A percentile compares a stretch with the other conserved stretches of the same genome.
These are phyloP conservation scores for Agonum fuliginosum DNA, from an alignment of 2,888 invertebrate genomes.

Conservation along the genomic window DNA sequence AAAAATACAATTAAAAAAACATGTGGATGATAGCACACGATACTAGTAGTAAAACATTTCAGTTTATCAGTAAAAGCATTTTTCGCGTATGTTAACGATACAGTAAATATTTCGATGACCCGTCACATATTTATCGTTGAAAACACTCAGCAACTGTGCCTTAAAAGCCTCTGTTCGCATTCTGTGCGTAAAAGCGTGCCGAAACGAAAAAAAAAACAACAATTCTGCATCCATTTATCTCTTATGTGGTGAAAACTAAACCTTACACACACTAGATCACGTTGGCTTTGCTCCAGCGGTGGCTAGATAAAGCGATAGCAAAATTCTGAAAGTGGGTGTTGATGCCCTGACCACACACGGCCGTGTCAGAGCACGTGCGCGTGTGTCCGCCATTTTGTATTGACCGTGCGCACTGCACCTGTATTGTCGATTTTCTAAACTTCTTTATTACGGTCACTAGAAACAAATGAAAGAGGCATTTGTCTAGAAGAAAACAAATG, in stretches of 20 bases:
- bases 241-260: conserved; percentile 52
- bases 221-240: conserved; percentile 52
- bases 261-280: conserved; percentile 15
- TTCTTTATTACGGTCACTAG: conserved; percentile 50
- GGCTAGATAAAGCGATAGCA: conserved; percentile 52
- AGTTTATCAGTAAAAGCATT: conserved; percentile 26
- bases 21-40: not conserved
- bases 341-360: conserved; percentile 54
- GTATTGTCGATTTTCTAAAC: conserved; percentile 56
- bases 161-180: conserved; percentile 45
- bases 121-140: conserved; percentile 22
- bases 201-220: conserved; percentile 40
- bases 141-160: conserved; percentile 31
- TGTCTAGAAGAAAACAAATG: conserved; percentile 52
- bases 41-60: conserved; percentile 29
- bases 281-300: conserved; percentile 27
- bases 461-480: conserved; percentile 55
- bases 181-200: conserved; percentile 12
- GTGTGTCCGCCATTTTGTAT: conserved; percentile 1
- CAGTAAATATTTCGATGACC: conserved; percentile 42
- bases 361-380: conserved; percentile 29
- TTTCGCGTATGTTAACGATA: conserved; percentile 46
- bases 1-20: not conserved
- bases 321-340: conserved; percentile 58
- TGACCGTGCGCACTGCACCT: conserved; percentile 50